phyloP scores from a whole-genome alignment of 2,113 vertebrate genomes.

The Perca flavescens region DNA sequence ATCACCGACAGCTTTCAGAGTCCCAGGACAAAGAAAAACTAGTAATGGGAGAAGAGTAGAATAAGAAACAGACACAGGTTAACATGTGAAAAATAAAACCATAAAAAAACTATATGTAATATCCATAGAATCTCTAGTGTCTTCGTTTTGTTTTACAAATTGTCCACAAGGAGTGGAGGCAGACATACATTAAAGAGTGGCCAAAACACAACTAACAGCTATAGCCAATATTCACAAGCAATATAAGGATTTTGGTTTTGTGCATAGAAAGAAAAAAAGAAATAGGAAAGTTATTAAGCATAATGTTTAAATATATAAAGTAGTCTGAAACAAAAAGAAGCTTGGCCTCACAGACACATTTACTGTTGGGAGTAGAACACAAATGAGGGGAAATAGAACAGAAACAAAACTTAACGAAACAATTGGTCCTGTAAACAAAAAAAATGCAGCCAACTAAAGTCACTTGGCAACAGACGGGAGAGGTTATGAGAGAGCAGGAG shows the following conservation, averaged over 20 bases:
- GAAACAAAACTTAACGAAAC: constrained; percentile 76
- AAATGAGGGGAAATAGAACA: constrained; percentile 75
- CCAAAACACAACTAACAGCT: constrained; percentile 78
- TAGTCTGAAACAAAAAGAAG: constrained; percentile 79
- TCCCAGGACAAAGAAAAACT: constrained; percentile 99
- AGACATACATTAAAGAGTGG: constrained; percentile 78
- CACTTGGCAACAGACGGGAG: constrained; percentile 80
- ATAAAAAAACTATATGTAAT: constrained; percentile 21
- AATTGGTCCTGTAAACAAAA: constrained; percentile 84
- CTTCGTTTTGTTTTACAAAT: constrained; percentile 77
- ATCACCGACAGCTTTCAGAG: constrained; percentile 98
- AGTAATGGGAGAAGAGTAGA: constrained; percentile 90
- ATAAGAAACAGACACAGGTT: constrained; percentile 82
- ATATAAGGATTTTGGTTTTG: constrained; percentile 75
- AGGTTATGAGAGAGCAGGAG: constrained; percentile 83
- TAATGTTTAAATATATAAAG: constrained; percentile 67
- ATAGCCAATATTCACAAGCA: constrained; percentile 80
- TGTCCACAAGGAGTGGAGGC: constrained; percentile 78
- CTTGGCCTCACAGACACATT: constrained; percentile 81
- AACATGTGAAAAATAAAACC: constrained; percentile 59
- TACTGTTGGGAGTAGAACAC: constrained; percentile 80
- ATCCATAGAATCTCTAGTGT: constrained; percentile 58
- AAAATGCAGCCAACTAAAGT: constrained; percentile 81
- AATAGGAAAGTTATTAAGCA: constrained; percentile 80
- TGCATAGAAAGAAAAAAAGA: constrained; percentile 80